Conservation (phyloP, 2,888 invertebrate genomes). For the Metopia argyrocephala region DNA sequence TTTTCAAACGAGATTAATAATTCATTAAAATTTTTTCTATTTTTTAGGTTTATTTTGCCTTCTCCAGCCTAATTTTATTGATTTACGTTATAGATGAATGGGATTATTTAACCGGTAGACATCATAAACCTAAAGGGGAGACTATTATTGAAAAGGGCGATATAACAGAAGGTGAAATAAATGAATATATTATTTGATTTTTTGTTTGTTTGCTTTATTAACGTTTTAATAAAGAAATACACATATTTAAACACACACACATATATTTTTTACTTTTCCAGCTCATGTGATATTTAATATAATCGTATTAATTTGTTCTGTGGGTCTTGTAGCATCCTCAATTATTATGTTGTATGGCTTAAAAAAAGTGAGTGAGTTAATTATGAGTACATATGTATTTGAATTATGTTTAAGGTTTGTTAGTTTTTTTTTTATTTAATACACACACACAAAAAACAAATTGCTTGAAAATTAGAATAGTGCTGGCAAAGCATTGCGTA, state of each 20-base stretch:
- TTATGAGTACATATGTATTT: neutral
- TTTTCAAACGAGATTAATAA: no score
- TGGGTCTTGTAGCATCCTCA: slow-evolving; percentile 52
- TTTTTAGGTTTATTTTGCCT: slow-evolving; percentile 54
- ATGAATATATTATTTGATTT: neutral
- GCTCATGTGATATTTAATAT: slow-evolving; percentile 62
- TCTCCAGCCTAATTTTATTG: slow-evolving; percentile 54
- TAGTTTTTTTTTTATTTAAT: neutral
- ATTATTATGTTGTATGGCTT: slow-evolving; percentile 55
- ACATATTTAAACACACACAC: neutral
- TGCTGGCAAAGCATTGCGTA: no score
- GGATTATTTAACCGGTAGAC: slow-evolving; percentile 55
- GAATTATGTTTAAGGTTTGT: neutral
- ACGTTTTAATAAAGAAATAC: neutral
- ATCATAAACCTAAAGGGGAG: slow-evolving; percentile 46
- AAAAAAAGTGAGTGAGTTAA: slow-evolving; percentile 38
- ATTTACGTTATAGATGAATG: slow-evolving; percentile 57
- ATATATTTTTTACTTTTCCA: slow-evolving; percentile 7
- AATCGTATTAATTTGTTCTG: slow-evolving; percentile 50
- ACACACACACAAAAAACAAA: no score
- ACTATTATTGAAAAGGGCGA: slow-evolving; percentile 61
- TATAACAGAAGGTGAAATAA: slow-evolving; percentile 54
- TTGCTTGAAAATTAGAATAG: no score
- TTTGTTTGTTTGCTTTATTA: neutral
- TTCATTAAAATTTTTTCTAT: neutral